These are phyloP conservation scores for Heliconius ismenius DNA, from an alignment of 2,888 invertebrate genomes.

Conservation along the genomic window DNA sequence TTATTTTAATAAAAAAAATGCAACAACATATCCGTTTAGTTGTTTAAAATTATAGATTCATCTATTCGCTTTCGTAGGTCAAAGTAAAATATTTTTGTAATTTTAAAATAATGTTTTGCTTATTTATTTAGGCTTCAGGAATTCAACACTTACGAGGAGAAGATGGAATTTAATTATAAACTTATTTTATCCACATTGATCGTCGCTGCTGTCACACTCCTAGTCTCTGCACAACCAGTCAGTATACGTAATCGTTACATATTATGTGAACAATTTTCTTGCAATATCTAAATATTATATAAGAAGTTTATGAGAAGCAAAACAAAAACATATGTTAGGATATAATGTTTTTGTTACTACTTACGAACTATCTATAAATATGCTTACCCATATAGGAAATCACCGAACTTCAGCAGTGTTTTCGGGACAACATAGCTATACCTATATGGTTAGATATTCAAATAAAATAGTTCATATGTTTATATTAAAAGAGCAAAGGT, in stretches of 20 bases:
- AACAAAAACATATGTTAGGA: slow-evolving; percentile 12
- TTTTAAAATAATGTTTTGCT: slow-evolving; percentile 7
- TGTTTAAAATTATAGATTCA: not conserved
- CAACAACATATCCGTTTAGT: not conserved
- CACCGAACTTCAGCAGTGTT: not conserved
- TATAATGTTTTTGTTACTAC: not conserved
- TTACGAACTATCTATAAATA: not conserved
- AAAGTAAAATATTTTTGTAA: not conserved
- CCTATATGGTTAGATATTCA: not conserved
- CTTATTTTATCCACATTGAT: slow-evolving; percentile 41
- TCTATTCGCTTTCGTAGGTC: not conserved
- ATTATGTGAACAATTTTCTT: slow-evolving; percentile 40
- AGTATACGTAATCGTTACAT: slow-evolving; percentile 59
- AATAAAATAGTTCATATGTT: not conserved
- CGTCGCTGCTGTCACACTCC: slow-evolving; percentile 57
- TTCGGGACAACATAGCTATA: not conserved
- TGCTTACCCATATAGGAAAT: not conserved
- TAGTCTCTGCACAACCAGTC: slow-evolving; percentile 68
- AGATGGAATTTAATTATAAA: slow-evolving; percentile 32
- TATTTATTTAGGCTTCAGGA: slow-evolving; percentile 21
- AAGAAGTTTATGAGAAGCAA: slow-evolving; percentile 20
- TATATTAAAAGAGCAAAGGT: not conserved
- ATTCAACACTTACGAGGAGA: slow-evolving; percentile 2
- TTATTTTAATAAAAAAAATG: not conserved
- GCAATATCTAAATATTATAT: slow-evolving; percentile 29